Percentiles rank a stretch among this genome's conserved stretches.
Conservation (phyloP, 2,113 vertebrate species). For the Arizona elegans region DNA sequence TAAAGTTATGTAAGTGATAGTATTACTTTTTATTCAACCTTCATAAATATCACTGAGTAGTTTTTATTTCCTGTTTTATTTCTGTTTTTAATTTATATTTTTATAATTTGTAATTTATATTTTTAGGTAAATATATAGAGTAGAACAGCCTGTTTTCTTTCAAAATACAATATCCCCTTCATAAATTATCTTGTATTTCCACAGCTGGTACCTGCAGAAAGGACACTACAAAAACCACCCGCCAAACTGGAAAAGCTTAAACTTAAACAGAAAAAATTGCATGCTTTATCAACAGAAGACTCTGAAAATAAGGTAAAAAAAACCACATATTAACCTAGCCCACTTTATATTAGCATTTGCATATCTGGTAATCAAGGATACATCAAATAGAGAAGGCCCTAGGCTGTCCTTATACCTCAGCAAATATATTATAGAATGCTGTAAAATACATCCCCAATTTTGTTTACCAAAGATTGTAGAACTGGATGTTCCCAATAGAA, state of each 20-base stretch:
- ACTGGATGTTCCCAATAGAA: background rate
- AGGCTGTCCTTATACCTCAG: background rate
- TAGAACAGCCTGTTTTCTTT: background rate
- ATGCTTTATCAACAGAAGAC: slow-evolving; percentile 66
- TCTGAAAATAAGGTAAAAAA: slow-evolving; percentile 72
- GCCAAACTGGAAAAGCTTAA: slow-evolving; percentile 78
- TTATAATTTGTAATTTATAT: background rate
- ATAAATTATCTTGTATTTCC: slow-evolving; percentile 31
- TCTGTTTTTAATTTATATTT: background rate
- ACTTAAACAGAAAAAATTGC: slow-evolving; percentile 53
- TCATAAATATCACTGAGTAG: background rate
- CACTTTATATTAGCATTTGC: background rate
- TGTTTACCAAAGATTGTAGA: background rate
- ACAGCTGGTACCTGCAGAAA: slow-evolving; percentile 50
- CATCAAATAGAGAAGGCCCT: background rate
- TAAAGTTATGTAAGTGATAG: background rate
- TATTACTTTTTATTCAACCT: background rate
- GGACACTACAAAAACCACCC: slow-evolving; percentile 65
- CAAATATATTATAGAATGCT: background rate
- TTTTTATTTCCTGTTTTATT: background rate
- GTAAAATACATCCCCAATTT: background rate
- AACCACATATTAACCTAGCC: slow-evolving; percentile 35
- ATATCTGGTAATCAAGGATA: background rate
- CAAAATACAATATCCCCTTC: background rate
- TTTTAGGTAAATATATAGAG: background rate